phyloP scores from a whole-genome alignment of 2,113 vertebrate genomes.

The Bambusicola thoracicus region DNA sequence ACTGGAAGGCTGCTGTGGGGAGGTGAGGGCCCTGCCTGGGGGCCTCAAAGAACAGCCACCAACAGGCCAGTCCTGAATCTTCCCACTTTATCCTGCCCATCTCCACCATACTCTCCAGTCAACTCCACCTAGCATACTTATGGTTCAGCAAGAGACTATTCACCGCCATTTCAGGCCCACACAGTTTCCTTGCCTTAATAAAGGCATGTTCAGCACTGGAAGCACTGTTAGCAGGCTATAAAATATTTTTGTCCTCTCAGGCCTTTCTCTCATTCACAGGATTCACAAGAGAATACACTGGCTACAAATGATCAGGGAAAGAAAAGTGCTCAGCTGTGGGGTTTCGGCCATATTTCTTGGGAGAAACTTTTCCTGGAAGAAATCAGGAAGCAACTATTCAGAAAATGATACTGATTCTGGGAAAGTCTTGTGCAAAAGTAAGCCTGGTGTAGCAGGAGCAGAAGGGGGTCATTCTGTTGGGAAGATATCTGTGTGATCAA shows the following conservation, averaged over 20 bases:
- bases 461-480: background rate
- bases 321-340: fast-evolving
- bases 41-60: background rate
- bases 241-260: background rate
- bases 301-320: background rate
- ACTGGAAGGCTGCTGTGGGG: fast-evolving
- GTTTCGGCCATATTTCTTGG: background rate
- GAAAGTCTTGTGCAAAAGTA: background rate
- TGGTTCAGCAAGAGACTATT: background rate
- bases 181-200: background rate
- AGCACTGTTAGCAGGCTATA: background rate
- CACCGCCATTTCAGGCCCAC: background rate
- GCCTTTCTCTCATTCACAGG: background rate
- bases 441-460: background rate
- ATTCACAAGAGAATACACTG: fast-evolving
- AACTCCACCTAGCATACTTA: background rate
- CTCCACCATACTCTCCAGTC: background rate
- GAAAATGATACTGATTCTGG: background rate
- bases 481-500: background rate
- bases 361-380: background rate
- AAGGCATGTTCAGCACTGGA: background rate
- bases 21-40: background rate
- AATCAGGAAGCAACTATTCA: background rate
- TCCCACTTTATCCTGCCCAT: fast-evolving
- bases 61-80: background rate